phyloP scores from a whole-genome alignment of 2,888 invertebrate genomes.

The Monoplex corrugatus region DNA sequence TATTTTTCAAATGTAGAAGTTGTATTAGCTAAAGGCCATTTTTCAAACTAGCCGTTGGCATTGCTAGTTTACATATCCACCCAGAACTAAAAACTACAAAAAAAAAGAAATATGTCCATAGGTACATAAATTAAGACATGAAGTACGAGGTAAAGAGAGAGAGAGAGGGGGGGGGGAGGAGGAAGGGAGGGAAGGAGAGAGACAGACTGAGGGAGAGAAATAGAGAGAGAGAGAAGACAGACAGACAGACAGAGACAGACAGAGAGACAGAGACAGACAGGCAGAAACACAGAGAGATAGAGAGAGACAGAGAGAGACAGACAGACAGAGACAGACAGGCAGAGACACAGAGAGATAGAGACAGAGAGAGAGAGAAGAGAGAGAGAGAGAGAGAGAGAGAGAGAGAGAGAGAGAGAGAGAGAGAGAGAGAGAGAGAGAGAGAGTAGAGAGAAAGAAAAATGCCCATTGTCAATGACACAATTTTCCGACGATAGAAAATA shows the following conservation, averaged over 20 bases:
- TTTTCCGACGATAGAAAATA: no score
- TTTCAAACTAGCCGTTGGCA: no score
- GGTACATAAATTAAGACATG: no score
- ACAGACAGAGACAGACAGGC: background rate
- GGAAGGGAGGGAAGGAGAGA: background rate
- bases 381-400: background rate
- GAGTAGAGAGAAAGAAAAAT: background rate
- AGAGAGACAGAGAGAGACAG: background rate
- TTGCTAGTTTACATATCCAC: no score
- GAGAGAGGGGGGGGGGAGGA: background rate
- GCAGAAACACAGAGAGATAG: background rate
- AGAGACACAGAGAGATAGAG: no score
- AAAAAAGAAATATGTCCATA: no score
- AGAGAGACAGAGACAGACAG: constrained; percentile 6
- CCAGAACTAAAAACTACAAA: no score
- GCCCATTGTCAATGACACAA: no score
- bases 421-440: background rate
- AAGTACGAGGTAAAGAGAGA: no score
- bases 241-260: background rate
- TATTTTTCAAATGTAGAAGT: no score
- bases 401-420: background rate
- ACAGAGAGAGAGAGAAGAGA: no score
- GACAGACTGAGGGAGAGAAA: background rate
- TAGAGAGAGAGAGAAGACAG: background rate
- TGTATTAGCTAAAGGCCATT: no score